Conservation (phyloP, 1,140 invertebrate genomes). For the Conus ventricosus region DNA sequence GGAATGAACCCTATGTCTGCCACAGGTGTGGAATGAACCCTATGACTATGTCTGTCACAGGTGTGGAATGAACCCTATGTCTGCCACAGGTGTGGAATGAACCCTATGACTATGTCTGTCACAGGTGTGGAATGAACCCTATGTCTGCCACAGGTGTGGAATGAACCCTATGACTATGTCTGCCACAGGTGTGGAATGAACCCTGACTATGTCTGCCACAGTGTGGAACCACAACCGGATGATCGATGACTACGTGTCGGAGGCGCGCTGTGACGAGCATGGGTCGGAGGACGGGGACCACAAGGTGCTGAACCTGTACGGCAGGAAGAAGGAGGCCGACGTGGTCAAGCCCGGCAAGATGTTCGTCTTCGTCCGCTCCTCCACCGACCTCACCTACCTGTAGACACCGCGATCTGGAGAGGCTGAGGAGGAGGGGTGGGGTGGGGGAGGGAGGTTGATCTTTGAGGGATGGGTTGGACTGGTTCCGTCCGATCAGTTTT, state of each 20-base stretch:
- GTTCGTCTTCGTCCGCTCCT: conserved; percentile 53
- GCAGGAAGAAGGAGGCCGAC: conserved; percentile 59
- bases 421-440: too few species aligned
- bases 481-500: too few species aligned
- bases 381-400: conserved; percentile 58
- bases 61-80: too few species aligned
- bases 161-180: too few species aligned
- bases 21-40: too few species aligned
- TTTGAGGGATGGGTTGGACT: background rate
- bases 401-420: conserved; percentile 25
- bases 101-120: too few species aligned
- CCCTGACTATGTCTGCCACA: conserved; percentile 36
- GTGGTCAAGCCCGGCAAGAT: conserved; percentile 58
- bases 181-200: too few species aligned
- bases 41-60: too few species aligned
- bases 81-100: too few species aligned
- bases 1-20: too few species aligned
- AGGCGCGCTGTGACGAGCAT: conserved; percentile 65
- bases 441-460: background rate
- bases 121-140: too few species aligned
- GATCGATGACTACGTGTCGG: conserved; percentile 74
- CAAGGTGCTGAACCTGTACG: conserved; percentile 52
- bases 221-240: conserved; percentile 75
- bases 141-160: too few species aligned
- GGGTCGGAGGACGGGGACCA: conserved; percentile 55